Evolutionary conservation across 2,797 vertebrate genomes (phyloP), one percentile per base, ranked within the genome.

Genomic region (Hippopotamyrus pictus): DNA sequence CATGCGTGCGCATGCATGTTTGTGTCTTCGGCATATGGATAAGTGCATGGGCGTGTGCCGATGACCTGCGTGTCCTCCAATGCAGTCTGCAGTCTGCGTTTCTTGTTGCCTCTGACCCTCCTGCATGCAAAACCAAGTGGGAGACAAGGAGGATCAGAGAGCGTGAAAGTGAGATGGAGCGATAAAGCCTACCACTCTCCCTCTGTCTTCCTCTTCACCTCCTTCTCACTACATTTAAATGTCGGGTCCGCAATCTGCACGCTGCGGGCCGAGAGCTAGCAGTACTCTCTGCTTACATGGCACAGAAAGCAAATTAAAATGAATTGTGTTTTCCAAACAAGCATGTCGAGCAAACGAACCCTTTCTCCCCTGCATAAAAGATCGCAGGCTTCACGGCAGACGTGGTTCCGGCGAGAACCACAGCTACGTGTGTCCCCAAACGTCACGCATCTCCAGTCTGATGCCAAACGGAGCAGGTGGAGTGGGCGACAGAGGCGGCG

Each of bases 81-180:
- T 82, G 86, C 79, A 69, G 14, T 76, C 69, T 69, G 25, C 62
- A 54, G 85, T 82, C 33, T 59, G 89, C 87, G 54, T 73, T 54
- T n/a, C 92, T 87, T 90, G 79, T 22, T 89, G 19, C 14, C 46
- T 65, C 51, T 17, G 12, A 65, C 4, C 12, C 37, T 25, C n/a
- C 48, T 48, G 7, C 57, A 19, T 90, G 86, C 65, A 50, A 62
- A 89, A 87, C 91, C 92, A 76, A 59, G 90, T 90, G 91, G 90
- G 92, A 91, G 89, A n/a, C 88, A 88, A 92, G 90, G 91, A 92
- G 89, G 91, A 91, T 91, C 91, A 90, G 90, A 90, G 84, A 92
- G 92, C 88, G 84, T 94, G 93, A 93, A 93, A 94, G 92, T 93
- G 92, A 94, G 92, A 95, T 92, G 88, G 92, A 92, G 90, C 92